phyloP scores from a whole-genome alignment of 2,797 vertebrate species.

The Scolopax bukidnonensis region DNA sequence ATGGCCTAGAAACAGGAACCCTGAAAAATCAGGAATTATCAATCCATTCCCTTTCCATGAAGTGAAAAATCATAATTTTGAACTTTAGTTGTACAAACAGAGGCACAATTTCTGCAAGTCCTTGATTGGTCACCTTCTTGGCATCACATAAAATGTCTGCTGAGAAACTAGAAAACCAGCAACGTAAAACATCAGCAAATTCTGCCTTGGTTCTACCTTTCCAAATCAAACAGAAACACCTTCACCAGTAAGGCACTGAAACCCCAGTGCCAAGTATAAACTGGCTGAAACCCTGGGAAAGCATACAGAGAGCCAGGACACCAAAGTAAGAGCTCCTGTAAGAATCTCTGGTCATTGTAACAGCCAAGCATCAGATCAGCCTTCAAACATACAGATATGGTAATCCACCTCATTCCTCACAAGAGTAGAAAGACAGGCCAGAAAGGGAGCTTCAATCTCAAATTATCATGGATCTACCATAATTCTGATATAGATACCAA shows the following conservation, averaged over 20 bases:
- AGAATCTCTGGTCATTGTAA: background rate
- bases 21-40: background rate
- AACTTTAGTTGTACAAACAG: background rate
- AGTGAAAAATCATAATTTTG: background rate
- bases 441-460: background rate
- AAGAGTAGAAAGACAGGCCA: background rate
- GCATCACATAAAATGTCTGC: background rate
- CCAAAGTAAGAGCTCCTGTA: background rate
- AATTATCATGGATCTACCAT: background rate
- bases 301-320: background rate
- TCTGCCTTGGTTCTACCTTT: background rate
- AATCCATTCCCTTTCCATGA: background rate
- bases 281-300: background rate
- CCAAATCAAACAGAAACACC: background rate
- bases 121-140: background rate
- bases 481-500: background rate
- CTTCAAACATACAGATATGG: background rate
- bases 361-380: background rate
- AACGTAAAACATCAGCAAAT: background rate
- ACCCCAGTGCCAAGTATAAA: background rate
- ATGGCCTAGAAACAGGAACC: background rate
- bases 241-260: background rate
- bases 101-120: background rate
- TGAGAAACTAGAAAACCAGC: background rate
- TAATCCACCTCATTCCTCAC: background rate